Base-by-base conservation (phyloP, 2,888 invertebrate genomes). In the Acronicta psi region DNA sequence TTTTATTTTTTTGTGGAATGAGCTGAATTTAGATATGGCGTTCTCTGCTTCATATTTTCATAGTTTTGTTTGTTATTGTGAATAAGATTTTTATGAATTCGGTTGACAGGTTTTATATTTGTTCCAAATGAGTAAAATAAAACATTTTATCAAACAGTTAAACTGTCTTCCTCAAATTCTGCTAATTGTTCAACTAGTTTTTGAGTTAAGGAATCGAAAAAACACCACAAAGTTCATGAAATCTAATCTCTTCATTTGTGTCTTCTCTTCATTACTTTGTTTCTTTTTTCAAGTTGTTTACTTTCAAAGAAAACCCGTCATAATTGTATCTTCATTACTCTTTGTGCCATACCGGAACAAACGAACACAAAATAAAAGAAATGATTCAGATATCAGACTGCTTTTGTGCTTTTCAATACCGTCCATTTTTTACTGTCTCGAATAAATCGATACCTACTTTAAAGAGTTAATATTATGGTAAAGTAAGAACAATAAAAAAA, bases 321-420 rank as follows among this genome's bases (percentile, higher is more conserved):
- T 65, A 68, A 66, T 59, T 31, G 64, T 71, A 59, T 65, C 50
- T 66, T 71, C 66, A 71, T 71, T 65, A 65, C 50, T 71, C 40
- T 59, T 65, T 68, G 71, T 71, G 18, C 59, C 37, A 42, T 64
- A 36, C 41, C 59, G 66, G 59, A 65, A 70, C 34, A 68, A 65
- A 54, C 49, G 37, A 37, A 50, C 42, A 14, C 46, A 31, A 37
- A 59, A 70, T 38, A 56, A 51, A 66, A 46, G 38, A 10, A 44
- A 17, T 49, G 44, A 17, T 44, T 34, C 37, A 18, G 11, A 59
- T 49, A 59, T 44, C 37, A 70, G 17, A 43, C 17, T n/a, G n/a
- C n/a, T n/a, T n/a, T n/a, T n/a, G 36, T 36, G 44, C 34, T 38
- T 20, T 59, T 59, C 36, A 52, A 60, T 42, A 46, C 11, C 37